phyloP scores from a whole-genome alignment of 2,797 vertebrate genomes.

The Botia almorhae region DNA sequence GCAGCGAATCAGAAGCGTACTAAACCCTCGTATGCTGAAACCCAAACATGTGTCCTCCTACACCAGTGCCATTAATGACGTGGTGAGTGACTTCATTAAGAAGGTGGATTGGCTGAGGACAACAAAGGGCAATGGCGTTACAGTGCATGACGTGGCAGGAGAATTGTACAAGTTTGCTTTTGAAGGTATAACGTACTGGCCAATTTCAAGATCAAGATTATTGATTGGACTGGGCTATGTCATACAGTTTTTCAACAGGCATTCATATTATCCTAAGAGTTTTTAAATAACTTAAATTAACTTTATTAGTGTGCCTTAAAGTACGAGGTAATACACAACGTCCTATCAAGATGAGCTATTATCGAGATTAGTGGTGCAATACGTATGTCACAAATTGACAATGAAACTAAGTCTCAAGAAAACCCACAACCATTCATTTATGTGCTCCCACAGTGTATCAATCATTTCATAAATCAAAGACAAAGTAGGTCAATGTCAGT shows the following conservation, averaged over 20 bases:
- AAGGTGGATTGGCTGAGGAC: conserved; percentile 70
- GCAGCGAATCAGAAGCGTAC: conserved; percentile 78
- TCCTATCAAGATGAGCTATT: neutral
- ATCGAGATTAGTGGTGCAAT: neutral
- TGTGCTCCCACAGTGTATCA: neutral
- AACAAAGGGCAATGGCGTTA: conserved; percentile 61
- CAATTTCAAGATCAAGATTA: conserved; percentile 13
- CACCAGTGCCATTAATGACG: conserved; percentile 71
- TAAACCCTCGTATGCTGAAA: conserved; percentile 82
- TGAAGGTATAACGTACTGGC: conserved; percentile 74
- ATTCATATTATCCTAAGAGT: too few species aligned
- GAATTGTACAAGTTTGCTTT: conserved; percentile 85
- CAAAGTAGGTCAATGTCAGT: neutral
- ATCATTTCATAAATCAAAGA: neutral
- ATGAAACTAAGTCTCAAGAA: neutral
- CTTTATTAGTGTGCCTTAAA: too few species aligned
- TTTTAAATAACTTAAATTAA: too few species aligned
- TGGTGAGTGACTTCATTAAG: conserved; percentile 80
- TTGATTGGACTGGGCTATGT: too few species aligned
- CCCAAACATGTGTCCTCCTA: conserved; percentile 80
- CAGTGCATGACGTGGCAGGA: conserved; percentile 75
- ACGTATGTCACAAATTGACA: neutral
- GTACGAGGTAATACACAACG: neutral
- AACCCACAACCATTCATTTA: neutral
- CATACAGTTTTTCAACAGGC: too few species aligned